A percentile compares a stretch with the other conserved stretches of the same genome.
phyloP scores from a whole-genome alignment of 2,113 vertebrate species.

The Callipepla squamata region DNA sequence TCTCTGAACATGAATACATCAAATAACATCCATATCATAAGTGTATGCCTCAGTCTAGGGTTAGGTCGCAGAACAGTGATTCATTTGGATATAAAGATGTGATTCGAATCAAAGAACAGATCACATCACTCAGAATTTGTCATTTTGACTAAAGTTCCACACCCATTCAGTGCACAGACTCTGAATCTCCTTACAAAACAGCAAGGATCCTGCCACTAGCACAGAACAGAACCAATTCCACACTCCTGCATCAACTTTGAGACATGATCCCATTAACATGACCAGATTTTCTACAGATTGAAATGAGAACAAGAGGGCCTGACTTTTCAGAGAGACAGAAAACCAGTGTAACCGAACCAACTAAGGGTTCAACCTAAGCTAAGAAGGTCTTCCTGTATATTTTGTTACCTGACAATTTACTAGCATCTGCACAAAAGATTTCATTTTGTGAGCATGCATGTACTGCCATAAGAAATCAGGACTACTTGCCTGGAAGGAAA shows the following conservation, averaged over 20 bases:
- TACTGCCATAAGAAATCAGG: not conserved
- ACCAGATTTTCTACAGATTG: not conserved
- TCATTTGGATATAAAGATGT: not conserved
- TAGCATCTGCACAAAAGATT: not conserved
- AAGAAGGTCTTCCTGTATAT: not conserved
- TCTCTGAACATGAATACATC: not conserved
- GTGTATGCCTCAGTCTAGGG: no score
- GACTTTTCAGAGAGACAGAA: not conserved
- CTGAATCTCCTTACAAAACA: not conserved
- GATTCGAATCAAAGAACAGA: not conserved
- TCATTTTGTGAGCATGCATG: not conserved
- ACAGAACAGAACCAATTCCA: not conserved
- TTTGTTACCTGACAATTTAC: not conserved
- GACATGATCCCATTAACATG: accelerated
- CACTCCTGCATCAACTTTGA: not conserved
- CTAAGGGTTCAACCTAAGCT: not conserved
- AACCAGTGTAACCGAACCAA: not conserved
- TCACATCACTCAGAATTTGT: not conserved
- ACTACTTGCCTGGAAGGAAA: not conserved
- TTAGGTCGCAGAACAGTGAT: not conserved
- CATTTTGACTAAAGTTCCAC: not conserved
- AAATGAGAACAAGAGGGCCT: not conserved
- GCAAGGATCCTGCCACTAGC: not conserved
- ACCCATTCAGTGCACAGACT: not conserved
- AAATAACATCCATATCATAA: not conserved